Evolutionary conservation across 1,140 invertebrate species (phyloP), one percentile per base, ranked within the genome.

Genomic region (Aricia agestis): DNA sequence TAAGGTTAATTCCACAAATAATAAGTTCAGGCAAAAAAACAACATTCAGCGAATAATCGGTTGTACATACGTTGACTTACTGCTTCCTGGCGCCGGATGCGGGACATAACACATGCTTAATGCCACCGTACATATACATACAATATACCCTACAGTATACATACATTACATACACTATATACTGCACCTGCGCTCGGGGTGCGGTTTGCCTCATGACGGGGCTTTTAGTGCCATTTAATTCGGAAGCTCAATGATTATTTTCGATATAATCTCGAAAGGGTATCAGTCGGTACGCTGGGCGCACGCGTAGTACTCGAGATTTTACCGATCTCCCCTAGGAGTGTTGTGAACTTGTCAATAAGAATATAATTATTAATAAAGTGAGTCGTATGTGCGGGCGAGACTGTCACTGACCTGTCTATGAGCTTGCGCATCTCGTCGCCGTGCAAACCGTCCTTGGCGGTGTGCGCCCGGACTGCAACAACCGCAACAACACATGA

Each of bases 351-450:
- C 13, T 52, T 52, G 45, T 52, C 6, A 52, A 52, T 52, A 52
- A 13, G 4, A 52, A 15, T 13, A 13, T 15, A n/a, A n/a, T n/a
- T n/a, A 52, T 52, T 36, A 52, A 52, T 52, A 52, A 52, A 52
- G 45, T 52, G 45, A 13, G 45, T 11, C 9, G 5, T 9, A 9
- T 4, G 1, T 52, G 45, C 13, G 9, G 45, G 45, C 11, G 9
- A 15, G 10, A 52, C 10, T 11, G 45, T 13, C 76, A 92, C 90
- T 97, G 94, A 98, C 97, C 96, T 97, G 95, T 98, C 97, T 93
- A 98, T 97, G 92, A 98, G 95, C 95, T 97, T 97, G 93, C 97
- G 95, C 96, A 97, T 97, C 94, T 97, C 97, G 93, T 97, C 97
- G 92, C 96, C 97, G 93, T 96, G 95, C 95, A 97, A 95, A 93